phyloP scores from a whole-genome alignment of 2,113 vertebrate genomes.

The Clinocottus analis region DNA sequence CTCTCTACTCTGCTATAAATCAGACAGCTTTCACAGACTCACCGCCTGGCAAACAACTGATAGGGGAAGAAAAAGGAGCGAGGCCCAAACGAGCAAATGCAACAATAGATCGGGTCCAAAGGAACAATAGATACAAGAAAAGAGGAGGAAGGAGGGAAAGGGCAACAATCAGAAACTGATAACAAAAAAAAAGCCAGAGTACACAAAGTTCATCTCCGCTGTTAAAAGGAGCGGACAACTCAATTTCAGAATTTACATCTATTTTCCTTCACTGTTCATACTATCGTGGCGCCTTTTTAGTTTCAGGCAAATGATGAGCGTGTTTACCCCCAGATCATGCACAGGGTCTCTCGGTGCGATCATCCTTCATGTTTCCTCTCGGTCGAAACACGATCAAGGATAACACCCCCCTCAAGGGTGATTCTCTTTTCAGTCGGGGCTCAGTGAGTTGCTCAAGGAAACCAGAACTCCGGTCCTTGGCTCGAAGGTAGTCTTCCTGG shows the following conservation, averaged over 20 bases:
- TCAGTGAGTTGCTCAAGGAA: conserved; percentile 37
- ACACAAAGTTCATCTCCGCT: conserved; percentile 23
- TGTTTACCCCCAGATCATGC: conserved; percentile 18
- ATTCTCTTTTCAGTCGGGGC: background rate
- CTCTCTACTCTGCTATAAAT: conserved; percentile 67
- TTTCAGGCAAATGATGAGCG: conserved; percentile 3
- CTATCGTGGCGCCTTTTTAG: background rate
- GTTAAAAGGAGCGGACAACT: conserved; percentile 38
- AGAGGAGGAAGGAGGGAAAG: conserved; percentile 40
- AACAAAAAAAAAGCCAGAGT: conserved; percentile 39
- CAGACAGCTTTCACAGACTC: conserved; percentile 73
- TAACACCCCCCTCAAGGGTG: conserved; percentile 30
- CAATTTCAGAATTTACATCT: conserved; percentile 43
- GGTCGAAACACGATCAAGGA: conserved; percentile 17
- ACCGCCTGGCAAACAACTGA: conserved; percentile 74
- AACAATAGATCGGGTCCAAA: conserved; percentile 69
- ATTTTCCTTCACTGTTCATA: conserved; percentile 4
- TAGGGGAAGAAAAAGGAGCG: conserved; percentile 64
- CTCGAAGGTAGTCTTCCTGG: conserved; percentile 34
- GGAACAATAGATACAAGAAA: conserved; percentile 70
- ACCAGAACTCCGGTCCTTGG: conserved; percentile 29
- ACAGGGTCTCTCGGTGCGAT: background rate
- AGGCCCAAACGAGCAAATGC: conserved; percentile 54
- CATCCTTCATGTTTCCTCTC: conserved; percentile 3
- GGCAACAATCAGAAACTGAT: conserved; percentile 31